phyloP scores from a whole-genome alignment of 2,888 invertebrate species.

The Epinotia nisella region DNA sequence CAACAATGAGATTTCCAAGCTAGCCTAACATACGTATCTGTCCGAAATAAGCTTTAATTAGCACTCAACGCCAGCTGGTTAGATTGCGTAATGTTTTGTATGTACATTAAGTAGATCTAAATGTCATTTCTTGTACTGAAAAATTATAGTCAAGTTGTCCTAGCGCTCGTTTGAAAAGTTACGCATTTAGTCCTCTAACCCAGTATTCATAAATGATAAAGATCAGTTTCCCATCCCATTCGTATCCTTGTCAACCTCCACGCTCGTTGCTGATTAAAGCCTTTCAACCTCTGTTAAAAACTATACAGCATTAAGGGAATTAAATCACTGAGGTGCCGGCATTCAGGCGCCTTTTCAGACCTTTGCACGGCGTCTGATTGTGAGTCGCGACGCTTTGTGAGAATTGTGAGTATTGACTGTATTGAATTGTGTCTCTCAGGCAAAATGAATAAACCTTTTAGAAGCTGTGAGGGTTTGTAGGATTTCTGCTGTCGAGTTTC shows the following conservation, averaged over 20 bases:
- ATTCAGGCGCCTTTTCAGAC: slow-evolving; percentile 29
- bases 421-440: slow-evolving; percentile 33
- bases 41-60: too few species aligned
- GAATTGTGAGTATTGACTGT: slow-evolving; percentile 27
- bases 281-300: slow-evolving; percentile 26
- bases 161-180: too few species aligned
- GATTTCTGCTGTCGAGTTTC: not conserved
- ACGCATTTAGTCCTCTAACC: too few species aligned
- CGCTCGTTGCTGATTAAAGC: slow-evolving; percentile 24
- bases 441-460: slow-evolving; percentile 28
- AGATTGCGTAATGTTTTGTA: too few species aligned
- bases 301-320: slow-evolving; percentile 28
- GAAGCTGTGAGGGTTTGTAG: slow-evolving; percentile 9
- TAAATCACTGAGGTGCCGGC: slow-evolving; percentile 28
- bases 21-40: too few species aligned
- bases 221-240: not conserved
- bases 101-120: too few species aligned
- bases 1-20: too few species aligned
- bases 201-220: not conserved
- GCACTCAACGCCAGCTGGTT: too few species aligned
- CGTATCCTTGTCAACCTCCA: not conserved
- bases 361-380: slow-evolving; percentile 28
- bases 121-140: too few species aligned
- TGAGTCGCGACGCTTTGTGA: slow-evolving; percentile 31
- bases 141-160: too few species aligned